Evolutionary conservation across 2,113 vertebrate genomes (phyloP), one percentile per base, ranked within the genome.

Genomic region (Ptilonorhynchus violaceus): DNA sequence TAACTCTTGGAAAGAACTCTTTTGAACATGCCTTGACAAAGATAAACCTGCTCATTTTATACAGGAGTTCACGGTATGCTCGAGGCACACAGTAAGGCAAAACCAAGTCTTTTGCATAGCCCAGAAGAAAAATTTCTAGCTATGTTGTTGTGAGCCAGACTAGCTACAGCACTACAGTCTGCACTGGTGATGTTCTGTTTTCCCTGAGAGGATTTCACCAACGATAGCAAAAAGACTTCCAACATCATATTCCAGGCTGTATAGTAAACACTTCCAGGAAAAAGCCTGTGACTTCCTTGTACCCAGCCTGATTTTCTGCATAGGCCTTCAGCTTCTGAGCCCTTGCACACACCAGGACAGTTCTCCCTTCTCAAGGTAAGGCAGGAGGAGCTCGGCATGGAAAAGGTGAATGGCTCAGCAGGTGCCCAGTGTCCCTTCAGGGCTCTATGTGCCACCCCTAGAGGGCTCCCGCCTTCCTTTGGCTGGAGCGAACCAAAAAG

Each of bases 381-480:
- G 69, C 81, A 3, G 50, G 58, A 60, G 23, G n/a, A 41, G 24
- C 49, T 46, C 1, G 7, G 41, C 37, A 0, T 0, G 46, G 55
- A 11, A 4, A 37, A 37, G 24, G 55, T 11, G 11, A 15, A 2
- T 18, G 20, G n/a, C 33, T 33, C 27, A 6, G 46, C n/a, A 28
- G 76, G 55, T 49, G 50, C 13, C 41, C 24, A 1, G 0, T 0
- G 6, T 44, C 70, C 55, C 75, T 46, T 3, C 67, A 7, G 91
- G 79, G 86, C 83, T 66, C 30, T 11, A 31, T 21, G 62, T 58
- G 85, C 66, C 79, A 3, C 89, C 96, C 88, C 93, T 95, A 97
- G 96, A 96, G 96, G 96, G 95, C 95, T 73, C 94, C 44, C 94
- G 47, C 69, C 55, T 69, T 22, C 94, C 89, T 94, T 9, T 19